These are phyloP conservation scores for Alces alces DNA, from an alignment of 2,113 vertebrate species.

Conservation along the genomic window DNA sequence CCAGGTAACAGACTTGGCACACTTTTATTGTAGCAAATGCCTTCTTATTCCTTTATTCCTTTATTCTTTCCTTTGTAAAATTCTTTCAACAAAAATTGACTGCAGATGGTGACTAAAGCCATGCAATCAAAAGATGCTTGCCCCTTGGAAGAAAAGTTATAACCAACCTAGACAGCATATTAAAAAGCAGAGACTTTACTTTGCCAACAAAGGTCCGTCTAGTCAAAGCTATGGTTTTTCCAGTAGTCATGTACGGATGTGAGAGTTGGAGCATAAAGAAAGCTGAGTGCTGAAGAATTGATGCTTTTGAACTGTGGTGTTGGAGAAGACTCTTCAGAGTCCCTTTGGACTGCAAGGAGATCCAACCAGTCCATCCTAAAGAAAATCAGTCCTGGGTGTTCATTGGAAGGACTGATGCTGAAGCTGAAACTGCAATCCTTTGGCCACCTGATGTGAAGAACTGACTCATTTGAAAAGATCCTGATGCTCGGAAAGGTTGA, in stretches of 20 bases:
- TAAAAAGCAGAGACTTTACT: background rate
- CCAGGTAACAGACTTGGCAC: background rate
- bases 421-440: background rate
- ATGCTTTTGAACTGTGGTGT: background rate
- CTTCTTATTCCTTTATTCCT: background rate
- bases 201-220: background rate
- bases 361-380: background rate
- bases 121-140: background rate
- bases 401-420: background rate
- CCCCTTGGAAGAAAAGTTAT: background rate
- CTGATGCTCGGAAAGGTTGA: background rate
- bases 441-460: background rate
- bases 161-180: background rate
- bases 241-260: background rate
- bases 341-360: background rate
- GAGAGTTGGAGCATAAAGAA: background rate
- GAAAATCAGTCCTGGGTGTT: background rate
- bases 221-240: background rate
- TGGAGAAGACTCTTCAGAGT: background rate
- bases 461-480: background rate
- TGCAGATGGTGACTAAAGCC: background rate
- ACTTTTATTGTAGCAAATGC: background rate
- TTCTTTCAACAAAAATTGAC: background rate
- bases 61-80: background rate
- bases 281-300: rapidly evolving